Conservation (phyloP, 2,797 vertebrate species). For the Loris lydekkerianus region DNA sequence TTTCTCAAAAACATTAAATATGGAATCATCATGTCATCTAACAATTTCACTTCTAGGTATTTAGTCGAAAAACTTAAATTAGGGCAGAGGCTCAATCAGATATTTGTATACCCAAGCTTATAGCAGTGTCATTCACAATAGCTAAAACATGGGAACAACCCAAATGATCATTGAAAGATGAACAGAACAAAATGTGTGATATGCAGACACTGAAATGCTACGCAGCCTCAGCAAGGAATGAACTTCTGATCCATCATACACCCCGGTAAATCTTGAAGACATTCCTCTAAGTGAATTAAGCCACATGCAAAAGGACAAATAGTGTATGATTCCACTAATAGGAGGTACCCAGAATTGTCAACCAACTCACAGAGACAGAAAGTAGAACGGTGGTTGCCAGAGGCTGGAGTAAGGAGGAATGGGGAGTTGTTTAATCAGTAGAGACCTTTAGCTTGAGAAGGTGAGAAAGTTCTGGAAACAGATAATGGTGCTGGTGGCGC, state of each 20-base stretch:
- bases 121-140: background rate
- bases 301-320: background rate
- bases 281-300: background rate
- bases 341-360: background rate
- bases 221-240: conserved; percentile 6
- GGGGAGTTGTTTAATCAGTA: background rate
- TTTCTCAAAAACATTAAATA: background rate
- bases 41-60: background rate
- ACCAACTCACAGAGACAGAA: background rate
- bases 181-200: background rate
- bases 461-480: background rate
- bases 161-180: background rate
- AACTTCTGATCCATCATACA: background rate
- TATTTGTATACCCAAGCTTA: background rate
- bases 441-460: background rate
- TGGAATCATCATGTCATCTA: background rate
- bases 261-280: background rate
- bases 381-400: background rate
- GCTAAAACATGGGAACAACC: background rate
- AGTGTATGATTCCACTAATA: background rate
- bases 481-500: background rate
- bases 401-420: background rate
- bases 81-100: background rate
- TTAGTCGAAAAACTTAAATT: background rate
- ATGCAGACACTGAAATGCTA: background rate